A percentile compares a stretch with the other conserved stretches of the same genome.
Evolutionary conservation across 2,888 invertebrate genomes (phyloP).

Genomic region (Drosophila lutescens): DNA sequence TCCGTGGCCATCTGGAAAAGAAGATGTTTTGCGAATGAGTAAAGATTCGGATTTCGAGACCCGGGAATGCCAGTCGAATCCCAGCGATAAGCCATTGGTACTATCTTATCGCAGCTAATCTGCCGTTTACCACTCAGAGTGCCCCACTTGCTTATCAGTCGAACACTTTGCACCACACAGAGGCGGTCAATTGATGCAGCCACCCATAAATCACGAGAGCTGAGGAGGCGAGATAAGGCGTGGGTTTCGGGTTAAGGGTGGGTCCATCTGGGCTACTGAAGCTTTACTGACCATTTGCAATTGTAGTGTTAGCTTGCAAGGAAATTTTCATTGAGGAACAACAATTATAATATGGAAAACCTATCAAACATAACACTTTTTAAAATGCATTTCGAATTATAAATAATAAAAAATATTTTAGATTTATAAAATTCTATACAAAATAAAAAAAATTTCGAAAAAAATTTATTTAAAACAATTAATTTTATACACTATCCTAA

Average conservation of each 20-base stretch:
- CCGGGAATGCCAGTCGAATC: neutral
- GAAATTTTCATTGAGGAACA: too few species aligned
- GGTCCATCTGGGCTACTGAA: neutral
- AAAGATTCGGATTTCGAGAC: neutral
- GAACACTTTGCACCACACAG: constrained; percentile 51
- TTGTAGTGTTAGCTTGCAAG: neutral
- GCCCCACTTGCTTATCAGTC: constrained; percentile 42
- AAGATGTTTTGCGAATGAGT: constrained; percentile 11
- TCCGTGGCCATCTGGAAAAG: constrained; percentile 84
- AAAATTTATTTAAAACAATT: too few species aligned
- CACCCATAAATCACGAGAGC: constrained; percentile 39
- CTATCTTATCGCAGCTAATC: constrained; percentile 40
- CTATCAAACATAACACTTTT: too few species aligned
- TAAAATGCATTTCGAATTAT: too few species aligned
- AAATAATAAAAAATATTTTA: too few species aligned
- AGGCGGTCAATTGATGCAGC: constrained; percentile 32
- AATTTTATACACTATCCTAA: too few species aligned
- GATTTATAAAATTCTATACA: too few species aligned
- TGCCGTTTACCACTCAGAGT: constrained; percentile 21
- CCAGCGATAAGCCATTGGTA: constrained; percentile 5
- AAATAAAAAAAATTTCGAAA: too few species aligned
- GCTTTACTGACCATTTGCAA: neutral
- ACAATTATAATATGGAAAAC: too few species aligned
- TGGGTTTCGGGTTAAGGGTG: neutral
- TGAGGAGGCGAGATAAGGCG: constrained; percentile 8